Evolutionary conservation across 2,888 invertebrate species (phyloP), one percentile per base, ranked within the genome.

Genomic region (Agrotis segetum): DNA sequence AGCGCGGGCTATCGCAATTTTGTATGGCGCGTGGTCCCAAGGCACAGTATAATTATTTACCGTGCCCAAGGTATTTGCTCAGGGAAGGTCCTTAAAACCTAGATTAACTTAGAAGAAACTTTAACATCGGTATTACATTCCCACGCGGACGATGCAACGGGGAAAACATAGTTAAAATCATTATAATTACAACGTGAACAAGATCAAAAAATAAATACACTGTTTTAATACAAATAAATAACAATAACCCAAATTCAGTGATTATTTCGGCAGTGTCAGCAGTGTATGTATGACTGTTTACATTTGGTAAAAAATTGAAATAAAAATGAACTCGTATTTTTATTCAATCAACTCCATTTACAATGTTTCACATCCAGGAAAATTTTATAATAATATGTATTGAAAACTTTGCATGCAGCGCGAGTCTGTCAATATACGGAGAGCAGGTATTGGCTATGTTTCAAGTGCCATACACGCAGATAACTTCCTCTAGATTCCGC

Each of bases 381-480:
- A 79, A 58, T 34, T 14, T 3, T 11, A 40, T 29, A 49, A 68
- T 53, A 59, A 40, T 47, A 62, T 24, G 16, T 47, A 49, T 29
- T 56, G 11, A 16, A 52, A 49, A 62, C 47, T 65, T 71, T 49
- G 29, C 44, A 71, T 60, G 50, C 74, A 14, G 52, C 60, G 14
- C 50, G 19, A 64, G 16, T 63, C 16, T 13, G 29, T 60, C 65
- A 55, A 67, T 55, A 50, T 47, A 11, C 56, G 13, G n/a, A 44
- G 34, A 19, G 34, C 19, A 34, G 34, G 21, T 59, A 56, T 79
- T 82, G 83, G 83, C 80, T 74, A 44, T n/a, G 69, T 66, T 68
- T 80, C 77, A 82, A 83, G 46, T 65, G 46, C 52, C n/a, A 68
- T 56, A 40, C 63, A 40, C 40, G 40, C 9, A 40, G 9, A 40